Conservation (phyloP, 2,113 vertebrate species). For the Trinectes maculatus region DNA sequence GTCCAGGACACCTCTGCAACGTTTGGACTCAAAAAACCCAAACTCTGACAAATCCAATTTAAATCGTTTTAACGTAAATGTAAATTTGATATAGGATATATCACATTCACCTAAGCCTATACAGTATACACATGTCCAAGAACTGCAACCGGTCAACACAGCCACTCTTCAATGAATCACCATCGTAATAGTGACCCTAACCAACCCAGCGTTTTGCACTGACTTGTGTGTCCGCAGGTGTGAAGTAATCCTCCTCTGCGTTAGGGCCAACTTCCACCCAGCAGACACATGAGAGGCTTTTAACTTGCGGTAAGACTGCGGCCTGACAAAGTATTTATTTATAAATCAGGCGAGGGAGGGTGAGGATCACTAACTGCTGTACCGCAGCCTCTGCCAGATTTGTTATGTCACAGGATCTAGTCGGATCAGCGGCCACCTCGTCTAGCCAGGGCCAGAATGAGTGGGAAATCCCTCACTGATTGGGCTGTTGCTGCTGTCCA, state of each 20-base stretch:
- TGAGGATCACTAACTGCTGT: conserved; percentile 49
- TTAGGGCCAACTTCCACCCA: conserved; percentile 21
- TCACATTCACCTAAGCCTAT: neutral
- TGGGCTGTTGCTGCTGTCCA: conserved; percentile 36
- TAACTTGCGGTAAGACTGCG: conserved; percentile 28
- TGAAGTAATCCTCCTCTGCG: conserved; percentile 15
- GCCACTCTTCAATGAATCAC: neutral
- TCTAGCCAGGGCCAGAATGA: conserved; percentile 69
- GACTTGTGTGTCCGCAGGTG: conserved; percentile 32
- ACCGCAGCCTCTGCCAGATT: conserved; percentile 66
- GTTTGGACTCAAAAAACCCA: no score
- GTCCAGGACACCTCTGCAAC: no score
- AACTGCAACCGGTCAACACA: neutral
- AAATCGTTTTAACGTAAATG: no score
- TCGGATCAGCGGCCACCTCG: conserved; percentile 71
- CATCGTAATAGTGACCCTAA: neutral
- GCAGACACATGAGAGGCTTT: conserved; percentile 47
- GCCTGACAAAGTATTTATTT: conserved; percentile 74
- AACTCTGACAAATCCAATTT: no score
- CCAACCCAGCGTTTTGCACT: conserved; percentile 1
- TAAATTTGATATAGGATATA: no score
- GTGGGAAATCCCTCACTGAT: conserved; percentile 63
- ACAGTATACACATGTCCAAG: neutral
- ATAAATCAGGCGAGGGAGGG: conserved; percentile 65
- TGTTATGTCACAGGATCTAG: conserved; percentile 82